phyloP scores from a whole-genome alignment of 2,888 invertebrate species.

The Mechanitis messenoides region DNA sequence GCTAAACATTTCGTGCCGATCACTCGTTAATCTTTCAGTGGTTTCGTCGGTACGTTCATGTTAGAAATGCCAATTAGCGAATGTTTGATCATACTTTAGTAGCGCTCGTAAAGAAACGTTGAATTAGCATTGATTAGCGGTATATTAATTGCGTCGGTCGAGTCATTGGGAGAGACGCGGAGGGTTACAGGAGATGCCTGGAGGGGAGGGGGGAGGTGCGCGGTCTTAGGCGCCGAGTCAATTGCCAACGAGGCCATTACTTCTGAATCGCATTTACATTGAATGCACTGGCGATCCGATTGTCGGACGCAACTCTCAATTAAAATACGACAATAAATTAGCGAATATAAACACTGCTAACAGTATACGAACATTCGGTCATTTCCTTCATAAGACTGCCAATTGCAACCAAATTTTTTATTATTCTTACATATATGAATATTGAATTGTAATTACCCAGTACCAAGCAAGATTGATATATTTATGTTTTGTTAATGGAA shows the following conservation, averaged over 20 bases:
- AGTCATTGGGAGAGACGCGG: not conserved
- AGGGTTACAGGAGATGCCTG: conserved; percentile 1
- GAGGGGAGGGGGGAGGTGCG: conserved; percentile 15
- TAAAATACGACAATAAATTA: conserved; percentile 71
- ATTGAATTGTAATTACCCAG: not conserved
- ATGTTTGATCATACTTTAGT: conserved; percentile 20
- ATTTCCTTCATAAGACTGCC: no score
- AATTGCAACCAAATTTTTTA: no score
- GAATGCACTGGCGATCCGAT: conserved; percentile 52
- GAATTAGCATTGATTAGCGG: conserved; percentile 30
- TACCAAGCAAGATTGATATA: no score
- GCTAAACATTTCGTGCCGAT: conserved; percentile 21
- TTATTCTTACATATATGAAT: conserved; percentile 2
- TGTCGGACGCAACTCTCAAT: conserved; percentile 53
- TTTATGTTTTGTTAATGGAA: no score
- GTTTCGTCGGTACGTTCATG: conserved; percentile 11
- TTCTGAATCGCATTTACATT: conserved; percentile 67
- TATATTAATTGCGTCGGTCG: conserved; percentile 10
- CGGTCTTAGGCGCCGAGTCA: conserved; percentile 33
- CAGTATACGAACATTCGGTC: not conserved
- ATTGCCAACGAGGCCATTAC: conserved; percentile 60
- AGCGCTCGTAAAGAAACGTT: conserved; percentile 10
- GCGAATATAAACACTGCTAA: conserved; percentile 36
- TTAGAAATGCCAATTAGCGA: conserved; percentile 20
- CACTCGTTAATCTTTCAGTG: conserved; percentile 19